Evolutionary conservation across 2,113 vertebrate species (phyloP).

Genomic region (Malaclemys terrapin): DNA sequence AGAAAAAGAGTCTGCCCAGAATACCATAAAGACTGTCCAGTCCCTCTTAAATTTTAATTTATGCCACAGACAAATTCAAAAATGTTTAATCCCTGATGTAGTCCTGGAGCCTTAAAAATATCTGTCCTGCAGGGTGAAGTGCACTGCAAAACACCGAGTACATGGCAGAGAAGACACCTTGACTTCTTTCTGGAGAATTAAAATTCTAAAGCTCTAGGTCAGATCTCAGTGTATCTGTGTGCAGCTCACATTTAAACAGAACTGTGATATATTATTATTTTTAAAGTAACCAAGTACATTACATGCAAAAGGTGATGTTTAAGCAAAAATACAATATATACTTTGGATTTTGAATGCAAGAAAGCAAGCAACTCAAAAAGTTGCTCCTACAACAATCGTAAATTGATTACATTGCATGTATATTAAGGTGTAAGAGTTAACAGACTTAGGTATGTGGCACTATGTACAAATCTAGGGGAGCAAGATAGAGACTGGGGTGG

Average conservation of each 20-base stretch:
- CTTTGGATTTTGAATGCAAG: not conserved
- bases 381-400: not conserved
- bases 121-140: slow-evolving; percentile 70
- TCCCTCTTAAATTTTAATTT: slow-evolving; percentile 56
- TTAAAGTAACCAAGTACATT: not conserved
- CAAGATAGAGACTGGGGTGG: not conserved
- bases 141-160: slow-evolving; percentile 66
- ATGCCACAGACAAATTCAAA: not conserved
- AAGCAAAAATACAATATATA: slow-evolving; percentile 19
- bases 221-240: slow-evolving; percentile 57
- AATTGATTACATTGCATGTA: not conserved
- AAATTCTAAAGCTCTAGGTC: slow-evolving; percentile 48
- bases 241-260: slow-evolving; percentile 44
- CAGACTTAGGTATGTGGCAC: not conserved
- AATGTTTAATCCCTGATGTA: slow-evolving; percentile 59
- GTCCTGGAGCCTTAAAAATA: slow-evolving; percentile 21
- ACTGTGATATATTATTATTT: slow-evolving; percentile 5
- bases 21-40: slow-evolving; percentile 18
- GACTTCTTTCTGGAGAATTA: slow-evolving; percentile 42
- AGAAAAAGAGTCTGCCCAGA: slow-evolving; percentile 6
- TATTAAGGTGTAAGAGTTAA: not conserved
- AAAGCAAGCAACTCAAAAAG: slow-evolving; percentile 7
- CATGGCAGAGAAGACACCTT: slow-evolving; percentile 52
- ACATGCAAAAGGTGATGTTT: not conserved
- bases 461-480: not conserved